These are phyloP conservation scores for Ecdyonurus torrentis DNA, from an alignment of 2,888 invertebrate species.

Conservation along the genomic window DNA sequence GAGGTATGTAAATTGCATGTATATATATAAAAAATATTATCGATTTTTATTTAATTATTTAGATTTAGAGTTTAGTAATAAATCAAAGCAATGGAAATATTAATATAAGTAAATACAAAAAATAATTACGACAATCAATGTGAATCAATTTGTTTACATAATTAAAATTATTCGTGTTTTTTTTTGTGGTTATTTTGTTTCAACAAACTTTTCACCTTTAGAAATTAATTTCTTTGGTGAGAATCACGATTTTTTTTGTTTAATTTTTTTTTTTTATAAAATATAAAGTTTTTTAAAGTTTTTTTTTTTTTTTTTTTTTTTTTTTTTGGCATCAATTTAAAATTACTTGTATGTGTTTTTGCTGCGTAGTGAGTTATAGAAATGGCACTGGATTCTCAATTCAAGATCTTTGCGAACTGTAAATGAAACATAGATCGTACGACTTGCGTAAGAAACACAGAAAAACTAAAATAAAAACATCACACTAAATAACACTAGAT, in stretches of 20 bases:
- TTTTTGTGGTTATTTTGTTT: no score
- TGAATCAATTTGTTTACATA: background rate
- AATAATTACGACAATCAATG: background rate
- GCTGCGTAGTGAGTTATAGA: constrained; percentile 85
- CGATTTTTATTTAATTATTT: background rate
- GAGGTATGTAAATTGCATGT: no score
- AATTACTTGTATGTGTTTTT: constrained; percentile 25
- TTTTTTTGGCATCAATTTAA: background rate
- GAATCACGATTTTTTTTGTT: background rate
- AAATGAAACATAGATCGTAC: constrained; percentile 23
- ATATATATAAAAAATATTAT: background rate
- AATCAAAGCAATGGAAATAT: background rate
- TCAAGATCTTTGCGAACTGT: constrained; percentile 93
- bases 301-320: background rate
- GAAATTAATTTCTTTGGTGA: constrained; percentile 2
- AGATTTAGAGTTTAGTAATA: background rate
- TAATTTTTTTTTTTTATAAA: background rate
- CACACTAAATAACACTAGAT: background rate
- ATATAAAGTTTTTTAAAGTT: constrained; percentile 8
- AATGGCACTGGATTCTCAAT: constrained; percentile 87
- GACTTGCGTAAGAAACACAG: background rate
- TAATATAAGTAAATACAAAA: background rate
- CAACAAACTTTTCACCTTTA: constrained; percentile 3
- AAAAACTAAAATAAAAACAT: no score
- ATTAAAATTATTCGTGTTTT: no score